Evolutionary conservation across 2,113 vertebrate genomes (phyloP).

Genomic region (Dermatemys mawii): DNA sequence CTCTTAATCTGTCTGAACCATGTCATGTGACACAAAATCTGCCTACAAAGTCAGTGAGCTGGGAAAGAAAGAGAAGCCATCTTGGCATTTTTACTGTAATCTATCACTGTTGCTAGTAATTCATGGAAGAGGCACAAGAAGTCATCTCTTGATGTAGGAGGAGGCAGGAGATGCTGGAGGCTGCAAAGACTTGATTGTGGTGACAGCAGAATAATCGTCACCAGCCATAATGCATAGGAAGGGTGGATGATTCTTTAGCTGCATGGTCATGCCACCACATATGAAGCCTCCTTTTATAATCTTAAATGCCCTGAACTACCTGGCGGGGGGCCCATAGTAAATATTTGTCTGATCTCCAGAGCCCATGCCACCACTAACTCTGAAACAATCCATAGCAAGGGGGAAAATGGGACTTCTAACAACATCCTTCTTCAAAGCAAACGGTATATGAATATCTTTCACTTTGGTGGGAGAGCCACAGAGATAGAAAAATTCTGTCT

Average conservation of each 20-base stretch:
- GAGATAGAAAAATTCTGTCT: not conserved
- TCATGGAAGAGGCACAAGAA: not conserved
- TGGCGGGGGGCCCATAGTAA: not conserved
- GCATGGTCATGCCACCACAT: not conserved
- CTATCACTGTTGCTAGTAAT: not conserved
- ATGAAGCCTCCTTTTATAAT: not conserved
- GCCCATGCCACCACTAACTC: not conserved
- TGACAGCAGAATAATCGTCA: not conserved
- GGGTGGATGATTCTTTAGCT: not conserved
- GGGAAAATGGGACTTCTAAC: not conserved
- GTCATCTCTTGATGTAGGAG: not conserved
- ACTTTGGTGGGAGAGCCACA: too few relatives aligned
- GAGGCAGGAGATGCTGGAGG: not conserved
- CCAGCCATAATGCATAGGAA: not conserved
- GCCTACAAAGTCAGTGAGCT: not conserved
- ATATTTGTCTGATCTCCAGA: not conserved
- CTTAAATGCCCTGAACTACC: fast-evolving
- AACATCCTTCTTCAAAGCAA: not conserved
- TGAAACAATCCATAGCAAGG: not conserved
- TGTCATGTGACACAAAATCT: not conserved
- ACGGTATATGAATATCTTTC: not conserved
- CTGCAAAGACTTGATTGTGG: not conserved
- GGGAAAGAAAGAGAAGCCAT: not conserved
- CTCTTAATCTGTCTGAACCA: not conserved
- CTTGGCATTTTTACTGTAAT: not conserved